phyloP scores from a whole-genome alignment of 2,888 invertebrate genomes.

The Isotomurus palustris region DNA sequence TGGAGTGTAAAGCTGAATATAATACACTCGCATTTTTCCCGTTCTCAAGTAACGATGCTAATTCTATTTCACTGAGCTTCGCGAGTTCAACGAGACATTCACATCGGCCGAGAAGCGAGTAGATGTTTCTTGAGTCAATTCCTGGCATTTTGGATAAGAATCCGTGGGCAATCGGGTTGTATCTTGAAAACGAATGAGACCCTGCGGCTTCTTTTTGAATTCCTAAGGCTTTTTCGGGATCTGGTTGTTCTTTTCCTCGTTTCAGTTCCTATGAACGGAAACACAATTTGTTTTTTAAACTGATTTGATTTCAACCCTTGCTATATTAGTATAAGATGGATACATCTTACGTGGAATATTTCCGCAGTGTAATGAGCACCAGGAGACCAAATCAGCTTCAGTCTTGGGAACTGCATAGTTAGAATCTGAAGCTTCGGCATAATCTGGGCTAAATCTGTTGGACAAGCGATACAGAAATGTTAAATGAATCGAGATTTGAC shows the following conservation, averaged over 20 bases:
- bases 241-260: constrained; percentile 78
- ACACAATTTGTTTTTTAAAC: too few species aligned
- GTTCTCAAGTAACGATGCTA: constrained; percentile 63
- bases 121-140: constrained; percentile 78
- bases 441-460: constrained; percentile 54
- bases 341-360: constrained; percentile 71
- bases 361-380: constrained; percentile 94
- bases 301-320: too few species aligned
- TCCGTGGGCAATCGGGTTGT: constrained; percentile 69
- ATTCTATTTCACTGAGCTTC: constrained; percentile 50
- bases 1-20: constrained; percentile 53
- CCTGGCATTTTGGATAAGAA: constrained; percentile 84
- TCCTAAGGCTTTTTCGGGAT: constrained; percentile 64
- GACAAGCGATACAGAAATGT: not conserved
- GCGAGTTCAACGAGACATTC: constrained; percentile 58
- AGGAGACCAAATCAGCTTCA: constrained; percentile 93
- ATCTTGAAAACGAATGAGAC: constrained; percentile 56
- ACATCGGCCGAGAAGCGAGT: constrained; percentile 68
- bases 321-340: constrained; percentile 6
- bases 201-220: constrained; percentile 59
- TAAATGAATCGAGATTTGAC: not conserved
- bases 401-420: constrained; percentile 89
- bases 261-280: constrained; percentile 49
- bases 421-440: constrained; percentile 82
- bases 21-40: constrained; percentile 65